Evolutionary conservation across 2,113 vertebrate genomes (phyloP).

Genomic region (Calonectris borealis): DNA sequence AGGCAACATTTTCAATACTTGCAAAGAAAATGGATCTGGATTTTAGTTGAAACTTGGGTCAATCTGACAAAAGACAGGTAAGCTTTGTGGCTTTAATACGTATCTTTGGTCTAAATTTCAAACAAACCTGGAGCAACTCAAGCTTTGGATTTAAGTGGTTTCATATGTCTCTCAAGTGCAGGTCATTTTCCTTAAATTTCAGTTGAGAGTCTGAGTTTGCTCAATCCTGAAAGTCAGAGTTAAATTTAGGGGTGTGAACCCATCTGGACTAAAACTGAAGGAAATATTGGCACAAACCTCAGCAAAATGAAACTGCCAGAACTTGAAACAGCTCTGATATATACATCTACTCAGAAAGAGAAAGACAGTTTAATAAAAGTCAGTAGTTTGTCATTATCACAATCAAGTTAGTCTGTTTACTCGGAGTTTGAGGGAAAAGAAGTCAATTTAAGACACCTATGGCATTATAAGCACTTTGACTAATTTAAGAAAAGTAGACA

Average conservation of each 20-base stretch:
- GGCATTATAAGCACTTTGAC: neutral
- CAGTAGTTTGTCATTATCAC: neutral
- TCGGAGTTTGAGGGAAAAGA: neutral
- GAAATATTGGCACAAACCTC: slow-evolving; percentile 44
- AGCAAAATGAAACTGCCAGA: slow-evolving; percentile 23
- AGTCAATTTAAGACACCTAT: neutral
- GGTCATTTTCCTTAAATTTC: slow-evolving; percentile 46
- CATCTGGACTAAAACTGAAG: slow-evolving; percentile 6
- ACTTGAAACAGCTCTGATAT: neutral
- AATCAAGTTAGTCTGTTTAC: neutral
- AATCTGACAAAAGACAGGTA: slow-evolving; percentile 57
- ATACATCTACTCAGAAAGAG: neutral
- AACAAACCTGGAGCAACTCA: slow-evolving; percentile 6
- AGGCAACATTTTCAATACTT: neutral
- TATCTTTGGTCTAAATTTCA: slow-evolving; percentile 43
- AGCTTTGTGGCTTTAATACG: slow-evolving; percentile 18
- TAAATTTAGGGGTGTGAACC: slow-evolving; percentile 49
- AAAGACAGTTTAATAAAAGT: neutral
- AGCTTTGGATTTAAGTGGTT: slow-evolving; percentile 42
- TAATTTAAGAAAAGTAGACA: neutral
- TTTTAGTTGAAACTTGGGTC: slow-evolving; percentile 29
- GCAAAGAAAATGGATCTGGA: neutral
- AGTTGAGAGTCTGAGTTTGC: neutral
- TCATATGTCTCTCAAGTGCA: slow-evolving; percentile 19
- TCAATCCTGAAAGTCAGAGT: slow-evolving; percentile 22